Conservation (phyloP, 2,113 vertebrate species). For the Mus pahari region DNA sequence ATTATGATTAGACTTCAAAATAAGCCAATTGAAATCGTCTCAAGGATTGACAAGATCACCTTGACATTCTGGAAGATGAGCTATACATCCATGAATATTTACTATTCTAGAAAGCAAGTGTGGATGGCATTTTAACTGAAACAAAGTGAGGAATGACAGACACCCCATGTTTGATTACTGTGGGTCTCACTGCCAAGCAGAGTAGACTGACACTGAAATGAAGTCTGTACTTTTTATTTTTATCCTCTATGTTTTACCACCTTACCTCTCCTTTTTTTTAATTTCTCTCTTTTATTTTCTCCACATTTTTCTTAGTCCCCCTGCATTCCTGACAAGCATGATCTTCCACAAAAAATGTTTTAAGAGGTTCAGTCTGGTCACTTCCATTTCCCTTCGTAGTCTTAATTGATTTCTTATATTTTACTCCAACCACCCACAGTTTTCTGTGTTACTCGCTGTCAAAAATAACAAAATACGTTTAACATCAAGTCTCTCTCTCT, state of each 20-base stretch:
- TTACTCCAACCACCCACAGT: rapidly evolving
- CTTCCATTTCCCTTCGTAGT: rapidly evolving
- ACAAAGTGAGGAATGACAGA: neutral
- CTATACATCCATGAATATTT: neutral
- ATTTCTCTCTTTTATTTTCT: neutral
- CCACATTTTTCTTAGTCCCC: neutral
- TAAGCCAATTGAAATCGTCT: neutral
- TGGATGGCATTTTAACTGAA: neutral
- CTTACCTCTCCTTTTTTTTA: neutral
- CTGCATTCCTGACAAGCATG: neutral
- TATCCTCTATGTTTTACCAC: neutral
- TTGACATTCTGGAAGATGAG: neutral
- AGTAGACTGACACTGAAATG: neutral
- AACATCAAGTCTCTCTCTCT: neutral
- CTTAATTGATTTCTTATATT: neutral
- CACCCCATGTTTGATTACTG: rapidly evolving
- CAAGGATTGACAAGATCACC: neutral
- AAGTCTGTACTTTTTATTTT: neutral
- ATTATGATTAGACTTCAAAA: neutral
- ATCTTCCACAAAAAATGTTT: neutral
- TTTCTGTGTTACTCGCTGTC: neutral
- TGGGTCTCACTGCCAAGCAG: neutral
- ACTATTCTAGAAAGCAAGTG: neutral
- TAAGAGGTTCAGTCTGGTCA: neutral
- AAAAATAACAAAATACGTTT: neutral